These are phyloP conservation scores for Colaptes auratus DNA, from an alignment of 2,113 vertebrate genomes.

Conservation along the genomic window DNA sequence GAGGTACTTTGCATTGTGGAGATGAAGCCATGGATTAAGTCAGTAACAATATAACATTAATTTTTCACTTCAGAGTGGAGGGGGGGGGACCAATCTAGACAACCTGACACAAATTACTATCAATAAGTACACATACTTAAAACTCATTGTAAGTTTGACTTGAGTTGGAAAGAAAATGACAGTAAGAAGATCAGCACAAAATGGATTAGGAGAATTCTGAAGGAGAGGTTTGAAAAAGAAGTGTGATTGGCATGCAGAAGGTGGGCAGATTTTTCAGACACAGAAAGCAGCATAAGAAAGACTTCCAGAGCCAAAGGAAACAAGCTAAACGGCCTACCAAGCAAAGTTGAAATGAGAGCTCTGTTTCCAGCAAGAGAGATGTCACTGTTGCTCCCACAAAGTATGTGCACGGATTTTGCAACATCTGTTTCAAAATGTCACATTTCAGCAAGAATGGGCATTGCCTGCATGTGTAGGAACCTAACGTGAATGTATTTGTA, in stretches of 20 bases:
- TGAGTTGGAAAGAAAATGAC: not conserved
- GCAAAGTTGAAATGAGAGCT: conserved; percentile 36
- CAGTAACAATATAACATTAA: not conserved
- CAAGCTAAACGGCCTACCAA: conserved; percentile 12
- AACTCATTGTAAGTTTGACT: not conserved
- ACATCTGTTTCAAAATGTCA: conserved; percentile 56
- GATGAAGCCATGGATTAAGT: not conserved
- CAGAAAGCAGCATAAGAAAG: conserved; percentile 24
- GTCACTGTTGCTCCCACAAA: conserved; percentile 51
- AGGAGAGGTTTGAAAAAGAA: conserved; percentile 39
- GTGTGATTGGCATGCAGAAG: conserved; percentile 55
- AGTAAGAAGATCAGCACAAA: conserved; percentile 16
- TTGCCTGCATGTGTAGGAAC: not conserved
- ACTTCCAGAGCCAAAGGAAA: conserved; percentile 36
- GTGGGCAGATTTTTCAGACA: conserved; percentile 57
- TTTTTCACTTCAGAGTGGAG: conserved; percentile 9
- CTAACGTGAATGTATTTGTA: not conserved
- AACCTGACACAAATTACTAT: not conserved
- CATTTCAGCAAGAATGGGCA: conserved; percentile 28
- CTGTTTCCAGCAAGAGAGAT: conserved; percentile 37
- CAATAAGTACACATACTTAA: not conserved
- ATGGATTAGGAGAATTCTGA: conserved; percentile 19
- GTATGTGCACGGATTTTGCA: conserved; percentile 48
- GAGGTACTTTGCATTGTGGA: not conserved
- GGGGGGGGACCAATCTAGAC: not conserved